phyloP scores from a whole-genome alignment of 1,140 invertebrate genomes.

The Lamellibrachia luymesi region DNA sequence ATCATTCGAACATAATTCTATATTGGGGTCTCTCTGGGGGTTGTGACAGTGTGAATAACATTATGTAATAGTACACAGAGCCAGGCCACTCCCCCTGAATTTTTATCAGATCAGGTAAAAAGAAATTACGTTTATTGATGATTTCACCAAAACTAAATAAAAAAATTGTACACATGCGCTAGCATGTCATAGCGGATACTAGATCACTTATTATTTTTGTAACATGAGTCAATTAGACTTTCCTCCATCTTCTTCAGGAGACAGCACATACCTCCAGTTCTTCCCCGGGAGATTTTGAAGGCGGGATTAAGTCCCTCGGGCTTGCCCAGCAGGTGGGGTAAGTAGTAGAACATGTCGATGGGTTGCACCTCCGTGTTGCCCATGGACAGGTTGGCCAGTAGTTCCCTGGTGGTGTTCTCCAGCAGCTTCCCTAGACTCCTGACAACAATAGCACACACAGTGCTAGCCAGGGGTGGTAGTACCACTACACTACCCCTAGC shows the following conservation, averaged over 20 bases:
- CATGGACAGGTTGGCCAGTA: conserved; percentile 39
- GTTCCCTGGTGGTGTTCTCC: conserved; percentile 27
- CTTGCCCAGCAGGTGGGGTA: conserved; percentile 82
- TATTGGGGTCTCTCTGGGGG: too few species aligned
- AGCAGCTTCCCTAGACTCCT: background rate
- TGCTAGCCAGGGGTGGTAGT: too few species aligned
- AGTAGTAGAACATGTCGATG: conserved; percentile 79
- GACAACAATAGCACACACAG: background rate
- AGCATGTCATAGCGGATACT: background rate
- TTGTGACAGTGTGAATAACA: background rate
- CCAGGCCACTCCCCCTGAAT: too few species aligned
- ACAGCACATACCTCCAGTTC: conserved; percentile 63
- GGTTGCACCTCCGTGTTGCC: conserved; percentile 60
- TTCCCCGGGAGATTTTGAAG: conserved; percentile 73
- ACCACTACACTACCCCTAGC: too few species aligned
- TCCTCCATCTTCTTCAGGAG: background rate
- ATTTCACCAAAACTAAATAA: too few species aligned
- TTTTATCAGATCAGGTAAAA: too few species aligned
- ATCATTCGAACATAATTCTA: too few species aligned
- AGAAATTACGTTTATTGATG: background rate
- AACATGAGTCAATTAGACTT: background rate
- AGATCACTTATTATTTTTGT: background rate
- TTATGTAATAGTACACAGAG: too few species aligned
- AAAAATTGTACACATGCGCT: background rate
- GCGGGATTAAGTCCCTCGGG: conserved; percentile 75